A percentile compares a stretch with the other conserved stretches of the same genome.
Evolutionary conservation across 2,888 invertebrate species (phyloP).

Genomic region (Willowsia nigromaculata): DNA sequence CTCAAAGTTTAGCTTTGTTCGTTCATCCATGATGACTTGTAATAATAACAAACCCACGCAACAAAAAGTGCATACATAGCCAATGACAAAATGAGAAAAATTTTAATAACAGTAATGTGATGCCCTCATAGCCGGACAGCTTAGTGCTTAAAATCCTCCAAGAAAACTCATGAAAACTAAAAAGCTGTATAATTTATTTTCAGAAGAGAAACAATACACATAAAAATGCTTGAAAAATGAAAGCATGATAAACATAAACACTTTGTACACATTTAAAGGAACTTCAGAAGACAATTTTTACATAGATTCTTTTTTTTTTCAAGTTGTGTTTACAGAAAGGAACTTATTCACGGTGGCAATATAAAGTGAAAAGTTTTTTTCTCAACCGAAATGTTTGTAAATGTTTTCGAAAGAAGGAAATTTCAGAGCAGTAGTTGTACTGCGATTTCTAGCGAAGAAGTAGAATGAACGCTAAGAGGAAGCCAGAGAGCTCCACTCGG

Average conservation of each 20-base stretch:
- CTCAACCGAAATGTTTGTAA: neutral
- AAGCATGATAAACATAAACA: too few species aligned
- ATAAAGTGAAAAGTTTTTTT: slow-evolving; percentile 20
- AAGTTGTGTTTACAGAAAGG: too few species aligned
- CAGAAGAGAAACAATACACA: neutral
- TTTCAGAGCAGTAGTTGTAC: neutral
- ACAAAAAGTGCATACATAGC: neutral
- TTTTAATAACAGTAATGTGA: slow-evolving; percentile 37
- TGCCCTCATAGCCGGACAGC: neutral
- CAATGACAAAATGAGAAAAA: neutral
- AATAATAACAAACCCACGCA: neutral
- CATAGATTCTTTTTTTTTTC: too few species aligned
- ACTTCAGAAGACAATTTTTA: too few species aligned
- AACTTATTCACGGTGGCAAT: neutral
- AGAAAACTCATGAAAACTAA: neutral
- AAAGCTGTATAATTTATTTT: neutral
- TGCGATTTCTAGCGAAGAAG: neutral
- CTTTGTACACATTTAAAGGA: too few species aligned
- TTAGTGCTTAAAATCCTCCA: slow-evolving; percentile 9
- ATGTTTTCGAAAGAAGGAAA: neutral
- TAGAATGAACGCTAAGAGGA: slow-evolving; percentile 4
- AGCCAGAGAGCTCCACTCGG: slow-evolving; percentile 57
- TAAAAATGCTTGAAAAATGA: neutral
- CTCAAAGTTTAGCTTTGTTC: neutral
- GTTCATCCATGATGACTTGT: slow-evolving; percentile 13